Evolutionary conservation across 2,113 vertebrate species (phyloP).

Genomic region (Eublepharis macularius): DNA sequence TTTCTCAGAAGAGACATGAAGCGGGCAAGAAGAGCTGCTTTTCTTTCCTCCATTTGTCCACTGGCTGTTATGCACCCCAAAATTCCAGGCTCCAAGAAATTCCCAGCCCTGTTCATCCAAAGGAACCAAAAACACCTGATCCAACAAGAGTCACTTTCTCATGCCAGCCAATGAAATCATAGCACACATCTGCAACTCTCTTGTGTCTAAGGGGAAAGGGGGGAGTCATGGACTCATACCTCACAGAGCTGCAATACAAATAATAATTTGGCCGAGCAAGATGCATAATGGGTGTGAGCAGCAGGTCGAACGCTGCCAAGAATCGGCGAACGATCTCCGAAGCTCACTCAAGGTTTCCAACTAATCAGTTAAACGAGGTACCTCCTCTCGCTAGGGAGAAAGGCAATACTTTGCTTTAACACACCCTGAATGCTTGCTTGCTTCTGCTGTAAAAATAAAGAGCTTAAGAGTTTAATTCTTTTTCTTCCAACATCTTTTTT

Average conservation of each 20-base stretch:
- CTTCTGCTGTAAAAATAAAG: background rate
- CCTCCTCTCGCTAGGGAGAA: background rate
- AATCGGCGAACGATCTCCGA: background rate
- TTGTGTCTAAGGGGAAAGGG: background rate
- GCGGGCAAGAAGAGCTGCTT: background rate
- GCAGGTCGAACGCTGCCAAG: background rate
- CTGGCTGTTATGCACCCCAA: background rate
- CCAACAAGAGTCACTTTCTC: background rate
- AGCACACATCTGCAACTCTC: background rate
- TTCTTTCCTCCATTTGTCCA: background rate
- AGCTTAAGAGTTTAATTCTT: background rate
- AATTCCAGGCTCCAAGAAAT: background rate
- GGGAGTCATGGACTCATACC: background rate
- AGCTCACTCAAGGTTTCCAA: accelerated
- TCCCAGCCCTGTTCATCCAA: conserved; percentile 5
- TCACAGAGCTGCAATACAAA: background rate
- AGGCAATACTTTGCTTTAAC: background rate
- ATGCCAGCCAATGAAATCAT: conserved; percentile 21
- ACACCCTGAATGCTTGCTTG: background rate
- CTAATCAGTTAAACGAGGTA: background rate
- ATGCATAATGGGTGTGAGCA: background rate
- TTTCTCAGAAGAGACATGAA: background rate
- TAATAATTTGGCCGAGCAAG: background rate
- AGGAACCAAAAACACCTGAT: conserved; percentile 28
- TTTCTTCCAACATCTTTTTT: background rate